phyloP scores from a whole-genome alignment of 1,140 invertebrate species.

The Megalonaias nervosa region DNA sequence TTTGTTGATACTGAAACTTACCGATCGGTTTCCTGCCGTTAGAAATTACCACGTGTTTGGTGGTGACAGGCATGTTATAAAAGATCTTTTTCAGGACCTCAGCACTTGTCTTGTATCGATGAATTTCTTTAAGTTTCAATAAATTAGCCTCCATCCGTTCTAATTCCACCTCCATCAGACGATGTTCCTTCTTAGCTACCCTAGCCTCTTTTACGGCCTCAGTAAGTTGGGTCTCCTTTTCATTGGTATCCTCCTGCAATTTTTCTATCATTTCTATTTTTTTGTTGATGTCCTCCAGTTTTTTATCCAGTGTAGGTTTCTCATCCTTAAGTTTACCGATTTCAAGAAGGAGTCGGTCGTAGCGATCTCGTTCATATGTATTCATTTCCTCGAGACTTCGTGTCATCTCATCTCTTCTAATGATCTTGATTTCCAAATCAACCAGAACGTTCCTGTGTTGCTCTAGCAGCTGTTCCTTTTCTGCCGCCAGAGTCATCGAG shows the following conservation, averaged over 20 bases:
- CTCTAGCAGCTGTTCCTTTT: constrained; percentile 30
- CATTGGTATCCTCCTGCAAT: constrained; percentile 21
- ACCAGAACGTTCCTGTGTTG: constrained; percentile 43
- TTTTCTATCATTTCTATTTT: constrained; percentile 36
- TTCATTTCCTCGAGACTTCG: constrained; percentile 8
- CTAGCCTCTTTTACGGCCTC: constrained; percentile 16
- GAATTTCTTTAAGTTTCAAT: constrained; percentile 48
- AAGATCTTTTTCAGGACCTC: constrained; percentile 61
- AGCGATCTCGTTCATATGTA: constrained; percentile 36
- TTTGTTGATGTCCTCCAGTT: constrained; percentile 39
- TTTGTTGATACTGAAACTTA: too few relatives aligned
- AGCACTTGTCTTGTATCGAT: constrained; percentile 47
- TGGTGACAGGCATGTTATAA: constrained; percentile 45
- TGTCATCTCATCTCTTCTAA: constrained; percentile 34
- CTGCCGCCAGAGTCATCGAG: constrained; percentile 29
- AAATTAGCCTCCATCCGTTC: constrained; percentile 41
- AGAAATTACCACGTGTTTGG: constrained; percentile 30
- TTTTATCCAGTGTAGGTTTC: constrained; percentile 36
- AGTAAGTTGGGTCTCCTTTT: constrained; percentile 23
- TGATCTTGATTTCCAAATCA: constrained; percentile 54
- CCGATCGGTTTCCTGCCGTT: too few relatives aligned
- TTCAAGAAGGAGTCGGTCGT: constrained; percentile 36
- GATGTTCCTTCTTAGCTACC: constrained; percentile 24
- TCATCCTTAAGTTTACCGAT: constrained; percentile 36
- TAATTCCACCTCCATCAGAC: constrained; percentile 49